Base-by-base conservation (phyloP, 2,797 vertebrate genomes). In the Lateolabrax maculatus region DNA sequence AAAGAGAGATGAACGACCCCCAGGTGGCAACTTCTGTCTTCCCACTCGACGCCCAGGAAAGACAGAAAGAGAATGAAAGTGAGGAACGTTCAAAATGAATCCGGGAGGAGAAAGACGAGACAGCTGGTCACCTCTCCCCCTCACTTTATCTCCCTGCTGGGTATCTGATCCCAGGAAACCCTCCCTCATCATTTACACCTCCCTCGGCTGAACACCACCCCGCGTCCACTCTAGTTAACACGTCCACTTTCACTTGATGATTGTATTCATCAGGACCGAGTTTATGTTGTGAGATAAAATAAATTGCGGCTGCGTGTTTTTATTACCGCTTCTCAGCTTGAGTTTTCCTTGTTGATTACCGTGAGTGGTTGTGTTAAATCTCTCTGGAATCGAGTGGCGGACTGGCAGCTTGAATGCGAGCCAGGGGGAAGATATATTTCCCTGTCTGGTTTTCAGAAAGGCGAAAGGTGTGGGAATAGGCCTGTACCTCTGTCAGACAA, bases 121-220 rank as follows among this genome's bases (percentile, higher is more conserved):
- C 88, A 91, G 86, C 85, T 78, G 86, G 84, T 76, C 83, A 86
- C 83, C 73, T 88, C 72, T 84, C 36, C 66, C 53, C 58, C 70
- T 84, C 73, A 62, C 84, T 93, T 70, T 79, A 83, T 92, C 87
- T 83, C 92, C 80, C 83, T 18, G 80, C 75, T 57, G 79, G 84
- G 61, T 73, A 46, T 87, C 77, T 86, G 85, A 84, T 90, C 72
- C 70, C 84, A 71, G 52, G 76, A 81, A 87, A 87, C 44, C 69
- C 73, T 77, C 66, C 62, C 70, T 66, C 71, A 81, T 91, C 87
- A 89, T 94, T 90, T 83, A 86, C 85, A 92, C 86, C 85, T 89
- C 82, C 46, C 72, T 53, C 25, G 10, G 68, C 77, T 68, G 43
- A 73, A 73, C 84, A 29, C 15, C 70, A 41, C 65, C 68, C 44